A percentile compares a stretch with the other conserved stretches of the same genome.
phyloP scores from a whole-genome alignment of 2,113 vertebrate species.

The Willisornis vidua region DNA sequence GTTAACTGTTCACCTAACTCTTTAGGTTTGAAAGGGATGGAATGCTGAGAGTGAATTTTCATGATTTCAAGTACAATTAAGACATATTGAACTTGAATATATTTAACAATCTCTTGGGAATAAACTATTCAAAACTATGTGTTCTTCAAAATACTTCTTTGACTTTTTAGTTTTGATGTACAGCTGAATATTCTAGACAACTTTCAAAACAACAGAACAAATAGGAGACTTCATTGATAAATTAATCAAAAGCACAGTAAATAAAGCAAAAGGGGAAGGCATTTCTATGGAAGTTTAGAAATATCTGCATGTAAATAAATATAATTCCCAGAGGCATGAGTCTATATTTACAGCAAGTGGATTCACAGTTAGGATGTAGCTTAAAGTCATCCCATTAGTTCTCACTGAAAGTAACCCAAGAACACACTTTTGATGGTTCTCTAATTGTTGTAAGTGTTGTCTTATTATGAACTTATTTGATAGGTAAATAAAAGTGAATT shows the following conservation, averaged over 20 bases:
- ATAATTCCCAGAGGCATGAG: background rate
- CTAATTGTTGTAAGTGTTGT: background rate
- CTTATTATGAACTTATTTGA: background rate
- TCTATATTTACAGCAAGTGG: background rate
- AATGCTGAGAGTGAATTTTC: background rate
- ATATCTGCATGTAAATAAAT: background rate
- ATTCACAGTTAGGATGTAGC: background rate
- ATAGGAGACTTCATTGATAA: background rate
- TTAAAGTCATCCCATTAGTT: background rate
- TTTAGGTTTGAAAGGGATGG: background rate
- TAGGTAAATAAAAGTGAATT: background rate
- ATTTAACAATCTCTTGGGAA: background rate
- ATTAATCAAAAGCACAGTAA: background rate
- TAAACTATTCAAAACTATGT: background rate
- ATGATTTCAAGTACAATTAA: background rate
- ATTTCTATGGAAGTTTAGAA: background rate
- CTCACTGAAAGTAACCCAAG: background rate
- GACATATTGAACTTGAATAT: background rate
- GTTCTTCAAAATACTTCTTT: background rate
- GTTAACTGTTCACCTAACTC: background rate
- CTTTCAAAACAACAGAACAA: background rate
- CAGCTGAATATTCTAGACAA: background rate
- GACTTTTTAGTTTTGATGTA: background rate
- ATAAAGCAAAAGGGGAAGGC: background rate
- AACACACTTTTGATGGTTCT: background rate